Conservation (phyloP, 2,888 invertebrate species). For the Chrysolina americana region DNA sequence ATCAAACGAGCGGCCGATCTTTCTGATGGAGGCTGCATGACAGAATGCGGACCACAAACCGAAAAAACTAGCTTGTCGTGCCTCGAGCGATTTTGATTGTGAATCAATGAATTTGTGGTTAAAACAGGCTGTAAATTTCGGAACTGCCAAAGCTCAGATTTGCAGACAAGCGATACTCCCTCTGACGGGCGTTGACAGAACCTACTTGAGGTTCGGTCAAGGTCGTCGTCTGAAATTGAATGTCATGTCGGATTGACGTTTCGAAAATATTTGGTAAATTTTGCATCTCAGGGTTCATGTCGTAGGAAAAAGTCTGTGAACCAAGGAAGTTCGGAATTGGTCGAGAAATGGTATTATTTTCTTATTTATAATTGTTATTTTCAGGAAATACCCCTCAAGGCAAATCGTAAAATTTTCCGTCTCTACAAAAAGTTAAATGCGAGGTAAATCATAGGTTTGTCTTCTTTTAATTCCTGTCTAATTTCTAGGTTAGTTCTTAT, state of each 20-base stretch:
- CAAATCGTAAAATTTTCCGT: too few relatives aligned
- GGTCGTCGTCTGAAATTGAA: background rate
- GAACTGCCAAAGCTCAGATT: background rate
- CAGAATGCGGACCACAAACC: constrained; percentile 13
- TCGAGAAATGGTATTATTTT: too few relatives aligned
- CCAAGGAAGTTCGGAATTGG: too few relatives aligned
- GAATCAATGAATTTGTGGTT: background rate
- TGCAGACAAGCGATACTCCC: background rate
- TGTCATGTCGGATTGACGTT: background rate
- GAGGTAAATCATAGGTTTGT: too few relatives aligned
- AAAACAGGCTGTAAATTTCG: constrained; percentile 2
- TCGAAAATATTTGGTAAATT: too few relatives aligned
- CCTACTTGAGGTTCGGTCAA: background rate
- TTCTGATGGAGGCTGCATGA: background rate
- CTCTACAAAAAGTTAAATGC: too few relatives aligned
- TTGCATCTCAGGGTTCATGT: too few relatives aligned
- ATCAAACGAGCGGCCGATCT: constrained; percentile 14
- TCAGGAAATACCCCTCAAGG: too few relatives aligned
- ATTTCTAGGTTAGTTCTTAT: too few relatives aligned
- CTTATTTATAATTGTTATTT: too few relatives aligned
- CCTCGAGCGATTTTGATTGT: constrained; percentile 1
- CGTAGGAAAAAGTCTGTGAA: too few relatives aligned
- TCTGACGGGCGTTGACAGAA: background rate
- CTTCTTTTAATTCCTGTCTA: too few relatives aligned
- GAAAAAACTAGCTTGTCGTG: constrained; percentile 10